phyloP scores from a whole-genome alignment of 1,140 invertebrate genomes.

The Conus ventricosus region DNA sequence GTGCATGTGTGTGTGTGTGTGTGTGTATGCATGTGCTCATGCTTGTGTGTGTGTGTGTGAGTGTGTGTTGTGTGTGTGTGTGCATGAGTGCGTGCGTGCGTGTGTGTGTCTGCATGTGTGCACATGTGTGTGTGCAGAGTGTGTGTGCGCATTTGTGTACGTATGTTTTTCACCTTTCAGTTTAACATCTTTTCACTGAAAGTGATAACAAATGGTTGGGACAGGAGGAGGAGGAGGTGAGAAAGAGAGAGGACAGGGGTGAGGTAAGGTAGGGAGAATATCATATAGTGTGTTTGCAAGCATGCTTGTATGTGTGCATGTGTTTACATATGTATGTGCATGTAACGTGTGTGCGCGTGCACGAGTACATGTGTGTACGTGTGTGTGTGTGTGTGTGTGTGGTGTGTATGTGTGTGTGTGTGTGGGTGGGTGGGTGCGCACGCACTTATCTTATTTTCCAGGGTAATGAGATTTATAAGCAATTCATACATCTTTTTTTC shows the following conservation, averaged over 20 bases:
- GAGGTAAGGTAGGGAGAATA: neutral
- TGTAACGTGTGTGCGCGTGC: neutral
- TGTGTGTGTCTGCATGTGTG: neutral
- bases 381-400: slow-evolving; percentile 3
- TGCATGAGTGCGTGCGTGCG: no score
- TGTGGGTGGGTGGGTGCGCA: no score
- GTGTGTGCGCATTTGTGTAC: no score
- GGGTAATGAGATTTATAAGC: no score
- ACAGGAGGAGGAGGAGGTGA: neutral
- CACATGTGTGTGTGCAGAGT: no score
- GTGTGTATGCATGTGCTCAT: neutral
- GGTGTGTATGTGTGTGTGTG: neutral
- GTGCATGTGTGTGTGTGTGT: neutral
- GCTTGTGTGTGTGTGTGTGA: neutral
- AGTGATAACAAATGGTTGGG: neutral
- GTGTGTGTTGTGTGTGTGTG: slow-evolving; percentile 3
- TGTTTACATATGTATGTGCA: neutral
- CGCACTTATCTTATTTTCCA: no score
- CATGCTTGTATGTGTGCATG: neutral
- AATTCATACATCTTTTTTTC: no score
- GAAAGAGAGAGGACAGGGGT: neutral
- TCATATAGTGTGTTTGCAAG: neutral
- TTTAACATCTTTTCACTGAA: no score
- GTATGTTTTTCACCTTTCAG: no score
- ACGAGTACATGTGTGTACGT: neutral